A percentile compares a stretch with the other conserved stretches of the same genome.
Conservation (phyloP, 2,797 vertebrate genomes). For the Phoeniculus purpureus region DNA sequence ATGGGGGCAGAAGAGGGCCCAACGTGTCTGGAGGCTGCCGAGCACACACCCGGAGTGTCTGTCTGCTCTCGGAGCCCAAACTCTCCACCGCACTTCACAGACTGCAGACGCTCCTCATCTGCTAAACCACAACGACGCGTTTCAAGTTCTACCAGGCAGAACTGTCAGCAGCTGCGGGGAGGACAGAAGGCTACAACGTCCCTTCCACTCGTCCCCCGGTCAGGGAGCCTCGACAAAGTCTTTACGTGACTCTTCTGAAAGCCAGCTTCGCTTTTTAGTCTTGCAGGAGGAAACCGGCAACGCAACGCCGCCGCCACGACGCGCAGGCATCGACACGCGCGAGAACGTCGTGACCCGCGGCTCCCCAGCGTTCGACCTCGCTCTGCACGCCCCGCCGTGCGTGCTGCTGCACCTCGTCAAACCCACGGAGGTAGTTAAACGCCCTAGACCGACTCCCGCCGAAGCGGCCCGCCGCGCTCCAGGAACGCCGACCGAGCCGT, state of each 20-base stretch:
- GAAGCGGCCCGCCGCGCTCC: constrained; percentile 84
- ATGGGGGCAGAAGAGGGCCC: constrained; percentile 69
- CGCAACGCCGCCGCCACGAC: constrained; percentile 74
- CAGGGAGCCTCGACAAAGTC: constrained; percentile 68
- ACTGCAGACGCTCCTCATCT: constrained; percentile 60
- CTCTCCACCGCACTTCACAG: constrained; percentile 60
- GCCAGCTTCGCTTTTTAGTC: constrained; percentile 50
- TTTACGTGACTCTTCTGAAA: constrained; percentile 72
- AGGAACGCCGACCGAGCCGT: constrained; percentile 83
- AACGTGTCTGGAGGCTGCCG: constrained; percentile 61
- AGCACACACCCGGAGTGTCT: constrained; percentile 68
- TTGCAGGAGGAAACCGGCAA: constrained; percentile 71
- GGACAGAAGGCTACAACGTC: constrained; percentile 61
- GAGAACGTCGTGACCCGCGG: constrained; percentile 74
- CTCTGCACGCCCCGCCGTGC: constrained; percentile 78
- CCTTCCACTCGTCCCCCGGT: constrained; percentile 65
- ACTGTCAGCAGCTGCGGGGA: constrained; percentile 63
- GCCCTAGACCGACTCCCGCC: constrained; percentile 85
- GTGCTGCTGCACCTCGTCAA: constrained; percentile 84
- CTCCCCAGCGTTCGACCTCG: constrained; percentile 66
- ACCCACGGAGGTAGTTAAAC: constrained; percentile 97
- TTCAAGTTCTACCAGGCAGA: constrained; percentile 72
- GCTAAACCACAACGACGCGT: constrained; percentile 68
- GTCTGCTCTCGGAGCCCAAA: constrained; percentile 70
- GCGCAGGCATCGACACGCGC: constrained; percentile 73